Evolutionary conservation across 1,140 invertebrate species (phyloP), one percentile per base, ranked within the genome.

Genomic region (Phymastichus coffea): DNA sequence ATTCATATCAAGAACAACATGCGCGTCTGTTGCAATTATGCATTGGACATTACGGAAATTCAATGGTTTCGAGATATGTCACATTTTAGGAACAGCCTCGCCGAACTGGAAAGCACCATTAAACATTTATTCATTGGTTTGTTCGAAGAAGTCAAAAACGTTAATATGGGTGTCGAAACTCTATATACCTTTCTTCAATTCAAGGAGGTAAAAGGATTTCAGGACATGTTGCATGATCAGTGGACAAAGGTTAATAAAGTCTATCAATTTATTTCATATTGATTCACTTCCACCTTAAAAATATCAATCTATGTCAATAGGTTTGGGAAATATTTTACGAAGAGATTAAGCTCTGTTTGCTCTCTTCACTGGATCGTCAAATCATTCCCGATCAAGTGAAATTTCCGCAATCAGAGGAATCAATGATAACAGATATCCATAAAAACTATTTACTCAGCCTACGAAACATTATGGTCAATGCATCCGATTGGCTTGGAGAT

Each of bases 1-100:
- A 59, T 58, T 9, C 44, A 40, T 53, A 66, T 65, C 47, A 64
- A 65, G 87, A 92, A 77, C 77, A 82, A 7, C 66, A 81, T 41
- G 77, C 83, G 30, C 7, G 80, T 85, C 14, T 82, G 51, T 38
- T 51, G 84, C 38, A 71, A 82, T 17, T 81, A 81, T 6, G 88
- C 93, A 47, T 78, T 95, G 20, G 86, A 94, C 70, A 88, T 95
- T 0, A 83, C 84, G 59, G 80, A 79, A 9, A 79, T 83, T 8
- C 77, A 80, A 1, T 93, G 91, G 91, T 87, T 90, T 63, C 84
- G 88, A 64, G 83, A 86, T 60, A 90, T 93, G 43, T 76, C 85
- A 15, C 81, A 82, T 59, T 91, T 90, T 67, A 80, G 84, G 14
- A 71, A 75, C 1, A 75, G 82, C 14, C 80, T 88, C 38, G 82